Conservation (phyloP, 2,113 vertebrate genomes). For the Fregetta grallaria region DNA sequence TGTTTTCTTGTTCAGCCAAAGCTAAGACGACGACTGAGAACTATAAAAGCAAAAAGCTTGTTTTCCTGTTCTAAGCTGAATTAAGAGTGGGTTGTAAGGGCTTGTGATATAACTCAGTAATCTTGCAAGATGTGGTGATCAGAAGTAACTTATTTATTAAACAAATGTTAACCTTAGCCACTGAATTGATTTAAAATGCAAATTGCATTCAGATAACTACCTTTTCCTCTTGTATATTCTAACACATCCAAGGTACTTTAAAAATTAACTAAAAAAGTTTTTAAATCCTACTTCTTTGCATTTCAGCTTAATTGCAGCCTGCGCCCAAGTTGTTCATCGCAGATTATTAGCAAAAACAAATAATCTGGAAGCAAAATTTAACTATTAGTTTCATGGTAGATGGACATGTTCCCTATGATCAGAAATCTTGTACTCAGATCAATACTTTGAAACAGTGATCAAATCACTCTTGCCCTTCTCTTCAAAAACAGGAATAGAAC, state of each 20-base stretch:
- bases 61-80: not conserved
- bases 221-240: not conserved
- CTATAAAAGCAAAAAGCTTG: not conserved
- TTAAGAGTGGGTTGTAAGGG: not conserved
- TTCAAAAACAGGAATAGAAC: not conserved
- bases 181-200: not conserved
- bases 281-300: not conserved
- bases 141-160: not conserved
- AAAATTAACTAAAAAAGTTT: not conserved
- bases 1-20: not conserved
- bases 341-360: not conserved
- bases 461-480: not conserved
- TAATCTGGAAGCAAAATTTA: not conserved
- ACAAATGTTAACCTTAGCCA: not conserved
- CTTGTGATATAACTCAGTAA: not conserved
- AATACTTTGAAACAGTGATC: not conserved
- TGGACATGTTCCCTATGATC: not conserved
- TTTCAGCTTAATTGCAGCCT: not conserved
- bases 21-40: not conserved
- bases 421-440: not conserved
- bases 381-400: not conserved
- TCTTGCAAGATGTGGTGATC: not conserved
- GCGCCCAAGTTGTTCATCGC: not conserved
- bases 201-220: not conserved
- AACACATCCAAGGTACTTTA: not conserved